Percentiles rank a stretch among this genome's conserved stretches.
Evolutionary conservation across 2,797 vertebrate species (phyloP).

Genomic region (Okamejei kenojei): DNA sequence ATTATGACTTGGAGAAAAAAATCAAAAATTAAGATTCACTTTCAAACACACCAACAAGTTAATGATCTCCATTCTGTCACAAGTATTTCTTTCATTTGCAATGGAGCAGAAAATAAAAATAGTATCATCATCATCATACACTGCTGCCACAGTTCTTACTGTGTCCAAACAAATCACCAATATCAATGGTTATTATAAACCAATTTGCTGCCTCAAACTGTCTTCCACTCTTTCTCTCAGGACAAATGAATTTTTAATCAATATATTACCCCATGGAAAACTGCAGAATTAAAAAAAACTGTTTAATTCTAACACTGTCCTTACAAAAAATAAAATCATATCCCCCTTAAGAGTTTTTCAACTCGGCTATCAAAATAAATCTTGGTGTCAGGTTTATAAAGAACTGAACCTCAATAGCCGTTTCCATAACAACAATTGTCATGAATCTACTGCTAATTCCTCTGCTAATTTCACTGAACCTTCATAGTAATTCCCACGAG

Average conservation of each 20-base stretch:
- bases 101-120: neutral
- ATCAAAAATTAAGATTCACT: neutral
- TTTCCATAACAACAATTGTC: conserved; percentile 25
- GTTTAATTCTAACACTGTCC: neutral
- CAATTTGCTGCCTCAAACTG: neutral
- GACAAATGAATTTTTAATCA: neutral
- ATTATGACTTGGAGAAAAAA: neutral
- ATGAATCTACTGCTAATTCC: conserved; percentile 10
- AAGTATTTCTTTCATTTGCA: neutral
- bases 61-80: neutral
- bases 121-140: neutral
- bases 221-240: neutral
- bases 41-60: neutral
- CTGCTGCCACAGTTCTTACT: neutral
- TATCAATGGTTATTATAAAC: neutral
- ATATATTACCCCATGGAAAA: neutral
- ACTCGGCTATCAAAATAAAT: neutral
- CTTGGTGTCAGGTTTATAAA: neutral
- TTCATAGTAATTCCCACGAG: conserved; percentile 4
- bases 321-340: neutral
- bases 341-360: neutral
- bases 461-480: neutral
- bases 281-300: too few relatives aligned
- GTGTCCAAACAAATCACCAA: neutral
- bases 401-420: neutral